Base-by-base conservation (phyloP, 2,113 vertebrate species). In the Crotophaga sulcirostris region DNA sequence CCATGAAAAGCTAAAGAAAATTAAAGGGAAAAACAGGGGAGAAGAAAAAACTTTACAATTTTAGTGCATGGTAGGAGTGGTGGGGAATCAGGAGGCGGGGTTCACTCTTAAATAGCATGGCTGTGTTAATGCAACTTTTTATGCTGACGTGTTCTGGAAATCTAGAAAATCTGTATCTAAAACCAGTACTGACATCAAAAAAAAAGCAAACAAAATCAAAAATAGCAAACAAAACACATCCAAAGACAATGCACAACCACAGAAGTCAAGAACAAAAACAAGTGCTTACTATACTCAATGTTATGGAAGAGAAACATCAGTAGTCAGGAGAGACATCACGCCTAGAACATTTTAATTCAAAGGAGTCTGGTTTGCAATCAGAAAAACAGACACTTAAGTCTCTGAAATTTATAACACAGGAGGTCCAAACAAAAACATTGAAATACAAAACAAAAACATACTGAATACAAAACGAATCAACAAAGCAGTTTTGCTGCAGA, bases 231-330 rank as follows among this genome's bases (percentile, higher is more conserved):
- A 49, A 24, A 67, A n/a, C 17, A 28, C 33, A 70, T 16, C 66
- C 6, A 60, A 7, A 36, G 36, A 44, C 6, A 1, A 21, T 7
- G 33, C 0, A 2, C 25, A 84, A 34, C 10, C 23, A 38, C 44
- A 70, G n/a, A 55, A 82, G 6, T 12, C 24, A 38, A 19, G 33
- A 79, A 82, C 16, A 72, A 85, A 90, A 74, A 0, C 16, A 72
- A 56, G 28, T 10, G 7, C 31, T 81, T 47, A 26, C 47, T 79
- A 16, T 2, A 31, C 29, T 72, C 19, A 63, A 52, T 69, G 45
- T 44, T 21, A 75, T 58, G 45, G 40, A 51, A 64, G 9, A 45
- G 56, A 51, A 63, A 44, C 7, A 1, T 7, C 44, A 38, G 10
- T 1, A 3, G 60, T 24, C 28, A 70, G 29, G 21, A 76, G 14